phyloP scores from a whole-genome alignment of 2,113 vertebrate genomes.

The Melanerpes formicivorus region DNA sequence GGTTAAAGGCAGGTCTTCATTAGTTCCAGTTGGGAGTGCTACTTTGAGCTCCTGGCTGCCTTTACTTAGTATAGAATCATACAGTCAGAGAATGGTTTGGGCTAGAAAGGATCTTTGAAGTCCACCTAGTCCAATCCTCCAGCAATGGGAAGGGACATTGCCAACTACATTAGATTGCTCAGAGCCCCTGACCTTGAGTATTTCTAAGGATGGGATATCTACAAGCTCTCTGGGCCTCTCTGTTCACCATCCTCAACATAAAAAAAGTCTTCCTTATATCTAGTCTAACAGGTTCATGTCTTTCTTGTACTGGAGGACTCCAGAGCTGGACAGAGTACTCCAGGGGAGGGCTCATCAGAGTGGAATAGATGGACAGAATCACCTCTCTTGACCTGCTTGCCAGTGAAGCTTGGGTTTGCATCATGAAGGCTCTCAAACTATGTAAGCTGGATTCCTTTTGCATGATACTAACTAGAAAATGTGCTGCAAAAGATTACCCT shows the following conservation, averaged over 20 bases:
- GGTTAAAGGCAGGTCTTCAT: not conserved
- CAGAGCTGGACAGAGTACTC: not conserved
- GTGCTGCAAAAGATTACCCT: not conserved
- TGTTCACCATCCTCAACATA: not conserved
- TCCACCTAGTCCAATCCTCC: not conserved
- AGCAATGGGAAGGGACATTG: not conserved
- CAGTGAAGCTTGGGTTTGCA: not conserved
- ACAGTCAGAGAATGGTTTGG: not conserved
- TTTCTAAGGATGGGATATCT: not conserved
- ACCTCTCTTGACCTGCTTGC: rapidly evolving
- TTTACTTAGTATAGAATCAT: not conserved
- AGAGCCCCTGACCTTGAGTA: not conserved
- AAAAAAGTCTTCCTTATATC: not conserved
- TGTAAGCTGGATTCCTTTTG: not conserved
- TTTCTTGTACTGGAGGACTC: rapidly evolving
- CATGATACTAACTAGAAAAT: not conserved
- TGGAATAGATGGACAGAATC: not conserved
- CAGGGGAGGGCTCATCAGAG: not conserved
- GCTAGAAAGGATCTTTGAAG: not conserved
- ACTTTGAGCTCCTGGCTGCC: not conserved
- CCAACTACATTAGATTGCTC: not conserved
- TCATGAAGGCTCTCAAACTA: not conserved
- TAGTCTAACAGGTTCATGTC: not conserved
- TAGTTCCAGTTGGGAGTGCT: not conserved
- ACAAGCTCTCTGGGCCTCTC: not conserved